These are phyloP conservation scores for Dascyllus trimaculatus DNA, from an alignment of 2,113 vertebrate species.

Conservation along the genomic window DNA sequence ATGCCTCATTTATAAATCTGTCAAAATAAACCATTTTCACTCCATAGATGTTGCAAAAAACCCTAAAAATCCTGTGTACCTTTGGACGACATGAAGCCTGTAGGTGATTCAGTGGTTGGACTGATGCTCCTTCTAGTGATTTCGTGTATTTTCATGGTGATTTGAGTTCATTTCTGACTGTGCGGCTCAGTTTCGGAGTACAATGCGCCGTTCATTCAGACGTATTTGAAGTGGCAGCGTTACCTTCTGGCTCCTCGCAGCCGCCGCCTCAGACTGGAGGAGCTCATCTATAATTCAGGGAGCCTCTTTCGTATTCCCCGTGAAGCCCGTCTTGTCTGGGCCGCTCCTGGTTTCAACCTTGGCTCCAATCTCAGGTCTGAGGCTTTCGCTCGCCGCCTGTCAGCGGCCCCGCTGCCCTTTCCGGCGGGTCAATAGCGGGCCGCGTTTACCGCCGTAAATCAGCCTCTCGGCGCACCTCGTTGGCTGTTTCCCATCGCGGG, in stretches of 20 bases:
- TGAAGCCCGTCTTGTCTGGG: slow-evolving; percentile 61
- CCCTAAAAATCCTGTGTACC: too few species aligned
- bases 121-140: too few species aligned
- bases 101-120: too few species aligned
- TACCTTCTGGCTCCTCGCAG: not conserved
- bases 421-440: slow-evolving; percentile 38
- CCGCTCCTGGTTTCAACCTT: slow-evolving; percentile 40
- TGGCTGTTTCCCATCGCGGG: slow-evolving; percentile 41
- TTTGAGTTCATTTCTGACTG: too few species aligned
- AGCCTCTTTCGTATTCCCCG: slow-evolving; percentile 61
- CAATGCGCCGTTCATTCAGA: not conserved
- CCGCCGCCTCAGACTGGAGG: slow-evolving; percentile 16
- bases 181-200: too few species aligned
- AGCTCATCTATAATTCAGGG: slow-evolving; percentile 69
- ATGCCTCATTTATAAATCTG: too few species aligned
- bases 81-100: too few species aligned
- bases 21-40: too few species aligned
- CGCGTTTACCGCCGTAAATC: slow-evolving; percentile 57
- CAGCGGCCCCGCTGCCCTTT: slow-evolving; percentile 31
- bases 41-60: too few species aligned
- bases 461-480: too few species aligned
- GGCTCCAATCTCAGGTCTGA: slow-evolving; percentile 19
- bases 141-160: too few species aligned
- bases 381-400: not conserved
- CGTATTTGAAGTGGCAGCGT: not conserved